phyloP scores from a whole-genome alignment of 2,113 vertebrate genomes.

The Potamarius usumacintae region DNA sequence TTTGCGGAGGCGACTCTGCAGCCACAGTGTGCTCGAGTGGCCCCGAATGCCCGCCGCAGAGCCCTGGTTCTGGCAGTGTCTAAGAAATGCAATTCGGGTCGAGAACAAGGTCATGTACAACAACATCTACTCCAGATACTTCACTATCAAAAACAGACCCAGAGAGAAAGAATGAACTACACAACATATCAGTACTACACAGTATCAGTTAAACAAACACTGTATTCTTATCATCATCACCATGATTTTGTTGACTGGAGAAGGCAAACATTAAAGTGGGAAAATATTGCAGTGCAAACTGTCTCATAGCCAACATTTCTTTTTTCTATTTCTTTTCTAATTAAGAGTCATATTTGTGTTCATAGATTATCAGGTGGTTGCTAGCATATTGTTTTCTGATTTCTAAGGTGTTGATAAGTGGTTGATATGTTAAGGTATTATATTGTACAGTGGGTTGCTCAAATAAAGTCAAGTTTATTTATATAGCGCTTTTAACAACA shows the following conservation, averaged over 20 bases:
- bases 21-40: slow-evolving; percentile 81
- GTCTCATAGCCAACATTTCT: not conserved
- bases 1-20: slow-evolving; percentile 75
- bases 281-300: not conserved
- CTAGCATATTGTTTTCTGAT: not conserved
- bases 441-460: not conserved
- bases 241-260: not conserved
- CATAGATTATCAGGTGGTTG: not conserved
- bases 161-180: not conserved
- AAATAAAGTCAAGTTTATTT: no score
- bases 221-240: not conserved
- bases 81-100: slow-evolving; percentile 68
- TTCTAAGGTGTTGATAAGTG: not conserved
- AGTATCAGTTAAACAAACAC: not conserved
- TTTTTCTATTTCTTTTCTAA: not conserved
- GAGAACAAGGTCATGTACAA: slow-evolving; percentile 75
- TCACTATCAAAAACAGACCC: slow-evolving; percentile 51
- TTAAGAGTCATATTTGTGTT: not conserved
- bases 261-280: not conserved
- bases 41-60: slow-evolving; percentile 75
- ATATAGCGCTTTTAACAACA: no score
- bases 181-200: no score
- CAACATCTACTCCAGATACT: slow-evolving; percentile 71
- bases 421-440: no score
- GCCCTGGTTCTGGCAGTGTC: slow-evolving; percentile 79